These are phyloP conservation scores for Atractosteus spatula DNA, from an alignment of 2,113 vertebrate genomes.

Conservation along the genomic window DNA sequence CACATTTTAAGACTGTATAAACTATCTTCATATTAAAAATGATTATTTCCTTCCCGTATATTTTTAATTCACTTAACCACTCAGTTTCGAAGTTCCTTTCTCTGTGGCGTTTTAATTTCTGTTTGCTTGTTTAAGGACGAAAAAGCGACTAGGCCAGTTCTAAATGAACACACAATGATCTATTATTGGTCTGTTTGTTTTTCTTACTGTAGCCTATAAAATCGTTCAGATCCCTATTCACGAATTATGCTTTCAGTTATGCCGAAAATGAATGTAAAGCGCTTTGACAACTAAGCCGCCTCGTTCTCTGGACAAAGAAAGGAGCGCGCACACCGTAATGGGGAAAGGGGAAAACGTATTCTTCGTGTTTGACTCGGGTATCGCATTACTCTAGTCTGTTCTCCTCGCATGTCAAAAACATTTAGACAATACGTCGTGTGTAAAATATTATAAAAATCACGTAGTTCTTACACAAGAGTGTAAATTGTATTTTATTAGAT, in stretches of 20 bases:
- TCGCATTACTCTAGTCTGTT: slow-evolving; percentile 12
- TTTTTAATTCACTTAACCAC: no score
- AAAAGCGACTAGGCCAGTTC: no score
- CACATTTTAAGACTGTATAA: no score
- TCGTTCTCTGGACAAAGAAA: not conserved
- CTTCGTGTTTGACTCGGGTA: slow-evolving; percentile 9
- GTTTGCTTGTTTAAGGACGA: no score
- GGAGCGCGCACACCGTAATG: slow-evolving; percentile 14
- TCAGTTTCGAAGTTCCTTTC: no score
- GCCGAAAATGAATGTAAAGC: not conserved
- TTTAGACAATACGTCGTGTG: not conserved
- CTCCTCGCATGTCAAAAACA: slow-evolving; percentile 13
- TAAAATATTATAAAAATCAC: not conserved
- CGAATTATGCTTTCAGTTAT: not conserved
- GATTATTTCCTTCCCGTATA: no score
- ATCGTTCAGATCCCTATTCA: not conserved
- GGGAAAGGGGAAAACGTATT: not conserved
- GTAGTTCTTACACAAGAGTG: not conserved
- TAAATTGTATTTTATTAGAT: not conserved
- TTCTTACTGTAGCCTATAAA: not conserved
- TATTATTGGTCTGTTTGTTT: no score
- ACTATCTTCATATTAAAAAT: no score
- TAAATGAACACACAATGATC: no score
- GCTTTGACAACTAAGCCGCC: not conserved
- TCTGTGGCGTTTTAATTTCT: no score